Conservation (phyloP, 2,113 vertebrate genomes). For the Eubucco bourcierii region DNA sequence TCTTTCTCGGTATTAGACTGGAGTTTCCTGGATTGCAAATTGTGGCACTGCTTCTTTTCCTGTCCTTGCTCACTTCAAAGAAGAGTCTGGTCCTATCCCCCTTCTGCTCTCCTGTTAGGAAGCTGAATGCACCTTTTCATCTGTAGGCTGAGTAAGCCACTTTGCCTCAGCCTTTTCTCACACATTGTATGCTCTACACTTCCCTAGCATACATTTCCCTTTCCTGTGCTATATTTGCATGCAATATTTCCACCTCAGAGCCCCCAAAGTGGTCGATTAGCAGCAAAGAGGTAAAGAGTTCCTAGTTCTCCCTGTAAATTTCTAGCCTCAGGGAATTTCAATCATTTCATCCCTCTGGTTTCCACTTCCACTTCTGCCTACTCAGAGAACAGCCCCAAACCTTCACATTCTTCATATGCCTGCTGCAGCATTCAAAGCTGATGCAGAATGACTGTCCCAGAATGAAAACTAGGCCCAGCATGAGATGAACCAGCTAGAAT, state of each 20-base stretch:
- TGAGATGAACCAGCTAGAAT: background rate
- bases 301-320: background rate
- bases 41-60: background rate
- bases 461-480: background rate
- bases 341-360: background rate
- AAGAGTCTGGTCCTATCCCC: background rate
- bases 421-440: background rate
- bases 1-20: background rate
- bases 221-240: rapidly evolving
- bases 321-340: background rate
- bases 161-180: background rate
- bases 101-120: background rate
- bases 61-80: background rate
- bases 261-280: background rate
- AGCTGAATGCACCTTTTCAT: background rate
- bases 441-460: background rate
- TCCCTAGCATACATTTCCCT: background rate
- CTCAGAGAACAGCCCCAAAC: background rate
- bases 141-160: background rate
- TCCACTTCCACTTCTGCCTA: background rate
- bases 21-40: background rate
- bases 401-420: background rate
- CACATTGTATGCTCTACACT: background rate
- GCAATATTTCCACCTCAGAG: background rate
- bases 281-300: background rate